Evolutionary conservation across 2,797 vertebrate species (phyloP).

Genomic region (Acrocephalus scirpaceus): DNA sequence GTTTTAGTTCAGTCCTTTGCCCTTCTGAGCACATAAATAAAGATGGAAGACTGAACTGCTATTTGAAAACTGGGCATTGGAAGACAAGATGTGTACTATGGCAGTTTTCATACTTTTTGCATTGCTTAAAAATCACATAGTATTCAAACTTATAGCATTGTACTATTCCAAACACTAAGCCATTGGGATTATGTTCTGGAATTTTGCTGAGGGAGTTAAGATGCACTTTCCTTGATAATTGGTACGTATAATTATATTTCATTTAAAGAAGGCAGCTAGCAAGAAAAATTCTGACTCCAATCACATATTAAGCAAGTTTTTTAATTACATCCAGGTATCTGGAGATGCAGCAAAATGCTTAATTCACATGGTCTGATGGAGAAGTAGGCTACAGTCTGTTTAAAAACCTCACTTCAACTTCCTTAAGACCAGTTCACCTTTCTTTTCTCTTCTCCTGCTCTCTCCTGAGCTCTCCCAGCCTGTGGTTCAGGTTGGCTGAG

Average conservation of each 20-base stretch:
- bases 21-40: neutral
- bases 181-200: neutral
- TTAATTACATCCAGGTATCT: neutral
- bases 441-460: neutral
- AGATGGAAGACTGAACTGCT: neutral
- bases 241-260: neutral
- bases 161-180: neutral
- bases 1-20: neutral
- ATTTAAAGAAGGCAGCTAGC: neutral
- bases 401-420: neutral
- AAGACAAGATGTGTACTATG: neutral
- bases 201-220: neutral
- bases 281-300: neutral
- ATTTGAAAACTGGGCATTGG: neutral
- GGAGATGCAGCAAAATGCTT: neutral
- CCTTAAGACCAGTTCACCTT: neutral
- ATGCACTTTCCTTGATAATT: neutral
- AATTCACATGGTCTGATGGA: neutral
- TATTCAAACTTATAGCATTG: neutral
- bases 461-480: neutral
- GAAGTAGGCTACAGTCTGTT: neutral
- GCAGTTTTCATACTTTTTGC: neutral
- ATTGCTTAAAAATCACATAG: neutral
- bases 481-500: neutral
- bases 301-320: neutral